Evolutionary conservation across 2,888 invertebrate genomes (phyloP).

Genomic region (Melolontha melolontha): DNA sequence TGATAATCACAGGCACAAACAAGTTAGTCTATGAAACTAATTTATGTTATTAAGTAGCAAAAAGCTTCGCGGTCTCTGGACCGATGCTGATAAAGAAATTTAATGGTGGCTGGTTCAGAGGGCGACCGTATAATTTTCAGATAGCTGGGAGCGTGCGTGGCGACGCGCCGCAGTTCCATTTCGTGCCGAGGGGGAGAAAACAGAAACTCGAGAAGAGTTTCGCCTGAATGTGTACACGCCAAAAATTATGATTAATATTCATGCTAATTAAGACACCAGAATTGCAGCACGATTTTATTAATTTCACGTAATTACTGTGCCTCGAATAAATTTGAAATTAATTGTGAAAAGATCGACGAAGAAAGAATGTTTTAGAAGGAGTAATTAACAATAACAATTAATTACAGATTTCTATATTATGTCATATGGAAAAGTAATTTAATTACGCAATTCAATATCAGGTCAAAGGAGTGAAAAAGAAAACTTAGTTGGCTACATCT

Average conservation of each 20-base stretch:
- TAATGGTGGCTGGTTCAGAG: conserved; percentile 49
- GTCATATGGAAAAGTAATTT: too few relatives aligned
- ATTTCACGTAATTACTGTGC: conserved; percentile 6
- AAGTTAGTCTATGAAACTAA: conserved; percentile 37
- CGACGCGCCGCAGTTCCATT: conserved; percentile 11
- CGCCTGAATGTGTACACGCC: conserved; percentile 11
- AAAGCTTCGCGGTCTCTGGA: conserved; percentile 45
- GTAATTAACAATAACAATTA: too few relatives aligned
- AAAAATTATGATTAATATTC: conserved; percentile 34
- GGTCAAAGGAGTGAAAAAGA: too few relatives aligned
- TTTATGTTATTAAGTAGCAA: conserved; percentile 50
- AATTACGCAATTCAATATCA: too few relatives aligned
- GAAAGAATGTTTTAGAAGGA: too few relatives aligned
- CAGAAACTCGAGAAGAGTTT: conserved; percentile 6
- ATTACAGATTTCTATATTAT: too few relatives aligned
- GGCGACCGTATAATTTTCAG: conserved; percentile 46
- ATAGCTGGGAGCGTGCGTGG: conserved; percentile 37
- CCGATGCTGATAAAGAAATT: conserved; percentile 50
- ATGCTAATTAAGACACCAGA: conserved; percentile 7
- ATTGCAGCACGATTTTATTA: conserved; percentile 6
- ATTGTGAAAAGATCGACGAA: too few relatives aligned
- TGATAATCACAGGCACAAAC: conserved; percentile 16
- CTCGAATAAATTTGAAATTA: too few relatives aligned
- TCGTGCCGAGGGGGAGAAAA: conserved; percentile 5
- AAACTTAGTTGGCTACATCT: too few relatives aligned